Conservation (phyloP, 2,113 vertebrate species). For the Alexandromys fortis region DNA sequence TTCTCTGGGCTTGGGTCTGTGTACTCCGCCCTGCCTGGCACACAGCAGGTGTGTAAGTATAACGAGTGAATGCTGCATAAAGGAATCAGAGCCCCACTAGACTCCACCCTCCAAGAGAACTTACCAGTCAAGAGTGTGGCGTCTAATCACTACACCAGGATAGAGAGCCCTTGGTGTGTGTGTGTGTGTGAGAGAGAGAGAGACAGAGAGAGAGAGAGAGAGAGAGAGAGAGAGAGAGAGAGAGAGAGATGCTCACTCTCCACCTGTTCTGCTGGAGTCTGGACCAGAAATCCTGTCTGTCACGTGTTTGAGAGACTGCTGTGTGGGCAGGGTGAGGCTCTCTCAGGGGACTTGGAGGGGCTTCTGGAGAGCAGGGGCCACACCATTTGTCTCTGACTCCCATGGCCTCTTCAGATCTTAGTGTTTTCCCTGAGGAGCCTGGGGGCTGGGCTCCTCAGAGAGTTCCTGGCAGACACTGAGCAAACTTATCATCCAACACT, state of each 20-base stretch:
- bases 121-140: neutral
- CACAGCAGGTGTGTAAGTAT: neutral
- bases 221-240: neutral
- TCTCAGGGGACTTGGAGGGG: neutral
- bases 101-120: neutral
- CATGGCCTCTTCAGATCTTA: neutral
- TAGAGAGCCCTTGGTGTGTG: neutral
- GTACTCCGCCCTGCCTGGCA: neutral
- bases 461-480: conserved; percentile 1
- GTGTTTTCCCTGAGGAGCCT: neutral
- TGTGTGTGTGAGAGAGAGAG: too few relatives aligned
- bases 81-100: neutral
- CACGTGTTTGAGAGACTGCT: neutral
- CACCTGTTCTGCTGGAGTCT: neutral
- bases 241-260: neutral
- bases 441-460: neutral
- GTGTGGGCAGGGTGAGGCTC: neutral
- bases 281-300: neutral
- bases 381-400: conserved; percentile 6
- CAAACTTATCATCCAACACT: conserved; percentile 12
- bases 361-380: neutral
- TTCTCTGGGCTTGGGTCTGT: conserved; percentile 1
- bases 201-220: too few relatives aligned
- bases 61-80: neutral
- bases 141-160: neutral